Conservation (phyloP, 2,113 vertebrate genomes). For the Neoarius graeffei region DNA sequence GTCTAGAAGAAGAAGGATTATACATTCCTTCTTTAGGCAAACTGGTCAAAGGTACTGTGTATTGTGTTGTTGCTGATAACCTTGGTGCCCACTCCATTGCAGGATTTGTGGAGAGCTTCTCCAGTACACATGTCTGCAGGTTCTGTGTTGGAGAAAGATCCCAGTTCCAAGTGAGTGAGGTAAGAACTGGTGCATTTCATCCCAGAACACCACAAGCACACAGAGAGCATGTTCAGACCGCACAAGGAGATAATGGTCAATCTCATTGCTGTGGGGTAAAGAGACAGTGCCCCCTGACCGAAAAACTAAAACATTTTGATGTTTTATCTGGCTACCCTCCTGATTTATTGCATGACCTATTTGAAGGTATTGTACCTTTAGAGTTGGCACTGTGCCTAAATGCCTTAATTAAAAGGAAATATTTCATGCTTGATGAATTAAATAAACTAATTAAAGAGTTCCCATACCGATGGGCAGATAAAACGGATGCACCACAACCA, state of each 20-base stretch:
- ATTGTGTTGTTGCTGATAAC: too few relatives aligned
- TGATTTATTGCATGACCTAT: conserved; percentile 10
- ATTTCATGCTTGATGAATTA: conserved; percentile 28
- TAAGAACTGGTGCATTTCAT: conserved; percentile 29
- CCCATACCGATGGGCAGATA: conserved; percentile 45
- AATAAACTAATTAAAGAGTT: conserved; percentile 31
- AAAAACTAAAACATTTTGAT: conserved; percentile 18
- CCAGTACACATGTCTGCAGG: conserved; percentile 26
- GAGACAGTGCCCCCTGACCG: background rate
- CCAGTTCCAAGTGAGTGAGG: conserved; percentile 32
- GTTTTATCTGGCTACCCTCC: conserved; percentile 30
- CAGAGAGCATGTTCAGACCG: conserved; percentile 10
- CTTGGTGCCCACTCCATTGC: background rate
- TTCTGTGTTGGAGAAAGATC: conserved; percentile 33
- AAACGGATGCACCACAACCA: conserved; percentile 9
- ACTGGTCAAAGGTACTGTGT: too few relatives aligned
- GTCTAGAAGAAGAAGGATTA: too few relatives aligned
- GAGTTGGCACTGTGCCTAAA: conserved; percentile 41
- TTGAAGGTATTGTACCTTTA: conserved; percentile 24
- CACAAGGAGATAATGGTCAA: background rate
- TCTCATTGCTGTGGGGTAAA: background rate
- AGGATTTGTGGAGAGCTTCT: conserved; percentile 12
- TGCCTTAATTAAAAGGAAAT: conserved; percentile 21
- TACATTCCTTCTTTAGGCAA: too few relatives aligned
- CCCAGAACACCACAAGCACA: conserved; percentile 28